phyloP scores from a whole-genome alignment of 2,888 invertebrate species.

The Philaethria dido region DNA sequence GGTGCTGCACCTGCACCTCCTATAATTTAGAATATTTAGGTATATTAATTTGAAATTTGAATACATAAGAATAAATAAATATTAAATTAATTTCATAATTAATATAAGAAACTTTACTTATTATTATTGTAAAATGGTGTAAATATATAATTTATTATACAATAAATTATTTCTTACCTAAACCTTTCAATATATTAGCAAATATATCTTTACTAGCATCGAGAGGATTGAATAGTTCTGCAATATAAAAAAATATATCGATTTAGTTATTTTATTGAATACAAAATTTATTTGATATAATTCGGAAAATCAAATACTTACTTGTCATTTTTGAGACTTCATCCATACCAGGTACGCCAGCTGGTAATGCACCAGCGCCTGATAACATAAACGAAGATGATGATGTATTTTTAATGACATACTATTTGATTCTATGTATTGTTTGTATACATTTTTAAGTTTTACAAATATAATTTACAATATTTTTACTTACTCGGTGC shows the following conservation, averaged over 20 bases:
- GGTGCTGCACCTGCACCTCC: neutral
- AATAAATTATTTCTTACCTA: slow-evolving; percentile 8
- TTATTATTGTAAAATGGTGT: neutral
- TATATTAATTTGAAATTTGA: neutral
- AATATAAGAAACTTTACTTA: neutral
- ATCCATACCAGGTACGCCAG: slow-evolving; percentile 6
- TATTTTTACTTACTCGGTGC: neutral
- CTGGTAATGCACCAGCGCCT: neutral
- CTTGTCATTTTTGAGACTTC: slow-evolving; percentile 12
- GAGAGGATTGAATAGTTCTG: slow-evolving; percentile 17
- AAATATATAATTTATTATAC: neutral
- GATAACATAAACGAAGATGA: too few species aligned
- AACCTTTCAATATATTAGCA: slow-evolving; percentile 2
- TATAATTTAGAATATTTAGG: neutral
- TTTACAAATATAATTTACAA: neutral
- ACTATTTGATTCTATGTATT: too few species aligned
- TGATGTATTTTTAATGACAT: neutral
- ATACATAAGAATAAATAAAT: neutral
- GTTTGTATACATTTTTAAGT: too few species aligned
- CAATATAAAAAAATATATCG: neutral
- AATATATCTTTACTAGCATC: slow-evolving; percentile 7
- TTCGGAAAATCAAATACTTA: neutral
- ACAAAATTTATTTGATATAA: neutral
- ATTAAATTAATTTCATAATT: neutral
- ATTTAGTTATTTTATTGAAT: neutral